Base-by-base conservation (phyloP, 2,113 vertebrate species). In the Paradisaea rubra region DNA sequence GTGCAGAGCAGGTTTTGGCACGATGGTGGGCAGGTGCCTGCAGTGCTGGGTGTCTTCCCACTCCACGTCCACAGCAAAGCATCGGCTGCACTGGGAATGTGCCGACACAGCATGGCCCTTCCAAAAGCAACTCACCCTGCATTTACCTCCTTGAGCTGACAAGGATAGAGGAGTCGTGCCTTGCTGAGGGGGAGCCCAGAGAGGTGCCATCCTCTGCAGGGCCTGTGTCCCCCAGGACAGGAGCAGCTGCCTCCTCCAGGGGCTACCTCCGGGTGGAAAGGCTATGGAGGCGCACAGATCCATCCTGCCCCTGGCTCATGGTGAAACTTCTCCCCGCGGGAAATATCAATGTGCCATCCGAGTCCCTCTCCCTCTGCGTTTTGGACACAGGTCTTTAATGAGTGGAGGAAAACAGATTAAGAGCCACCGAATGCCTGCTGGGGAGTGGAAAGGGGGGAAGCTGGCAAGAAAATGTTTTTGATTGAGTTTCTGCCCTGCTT, bases 381-480 rank as follows among this genome's bases (percentile, higher is more conserved):
- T 80, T 89, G 79, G 89, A 74, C 86, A 65, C 52, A 74, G 76
- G 87, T 81, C 84, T 86, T 94, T 88, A 94, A 94, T 56, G 76
- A 89, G 66, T 47, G 59, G 78, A 91, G 81, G 56, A 77, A 86
- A 93, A 93, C 65, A 91, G 82, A 95, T 91, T 91, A 93, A 88
- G 74, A 89, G 80, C 52, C 50, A 86, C 72, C 0, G 4, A 88
- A 56, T 54, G 63, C 89, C 93, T 81, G 87, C 89, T 87, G 87
- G 84, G 86, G 76, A 86, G n/a, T 30, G 10, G 24, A 37, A 35
- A 11, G 28, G 21, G 24, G 3, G 8, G 45, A 37, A 66, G 54
- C 30, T 91, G 89, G 94, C 91, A 96, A 81, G 85, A 47, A 94
- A 66, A 90, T 89, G n/a, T 50, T 94, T 94, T 79, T 50, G 25